These are phyloP conservation scores for Cryptoprocta ferox DNA, from an alignment of 2,797 vertebrate species.

Conservation along the genomic window DNA sequence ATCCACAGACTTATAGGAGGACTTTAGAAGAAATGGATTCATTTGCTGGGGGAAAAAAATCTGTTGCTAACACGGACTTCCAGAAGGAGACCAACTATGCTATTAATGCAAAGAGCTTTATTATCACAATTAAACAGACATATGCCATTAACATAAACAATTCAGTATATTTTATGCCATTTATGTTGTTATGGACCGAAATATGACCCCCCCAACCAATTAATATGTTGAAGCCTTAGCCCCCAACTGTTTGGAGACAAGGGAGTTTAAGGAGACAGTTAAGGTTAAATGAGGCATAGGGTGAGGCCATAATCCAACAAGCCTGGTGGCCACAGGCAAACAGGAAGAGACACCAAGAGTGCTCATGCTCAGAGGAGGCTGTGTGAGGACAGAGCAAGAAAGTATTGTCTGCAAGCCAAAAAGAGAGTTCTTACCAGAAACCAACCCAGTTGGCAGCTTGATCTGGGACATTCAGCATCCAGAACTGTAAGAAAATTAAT, in stretches of 20 bases:
- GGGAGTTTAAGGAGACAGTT: neutral
- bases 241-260: neutral
- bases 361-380: fast-evolving
- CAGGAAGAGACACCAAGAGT: neutral
- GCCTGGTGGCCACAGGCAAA: neutral
- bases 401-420: neutral
- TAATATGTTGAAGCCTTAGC: neutral
- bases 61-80: constrained; percentile 62
- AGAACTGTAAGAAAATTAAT: neutral
- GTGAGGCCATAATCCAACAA: neutral
- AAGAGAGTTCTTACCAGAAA: neutral
- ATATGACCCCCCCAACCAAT: neutral
- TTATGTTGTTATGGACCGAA: neutral
- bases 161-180: neutral
- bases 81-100: constrained; percentile 76
- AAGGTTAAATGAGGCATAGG: neutral
- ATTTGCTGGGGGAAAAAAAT: neutral
- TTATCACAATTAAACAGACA: constrained; percentile 79
- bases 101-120: constrained; percentile 75
- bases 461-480: neutral
- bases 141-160: constrained; percentile 76
- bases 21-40: constrained; percentile 69
- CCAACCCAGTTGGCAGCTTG: neutral
- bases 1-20: constrained; percentile 71
- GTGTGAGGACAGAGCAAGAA: neutral